Conservation (phyloP, 2,113 vertebrate species). For the Bettongia penicillata region DNA sequence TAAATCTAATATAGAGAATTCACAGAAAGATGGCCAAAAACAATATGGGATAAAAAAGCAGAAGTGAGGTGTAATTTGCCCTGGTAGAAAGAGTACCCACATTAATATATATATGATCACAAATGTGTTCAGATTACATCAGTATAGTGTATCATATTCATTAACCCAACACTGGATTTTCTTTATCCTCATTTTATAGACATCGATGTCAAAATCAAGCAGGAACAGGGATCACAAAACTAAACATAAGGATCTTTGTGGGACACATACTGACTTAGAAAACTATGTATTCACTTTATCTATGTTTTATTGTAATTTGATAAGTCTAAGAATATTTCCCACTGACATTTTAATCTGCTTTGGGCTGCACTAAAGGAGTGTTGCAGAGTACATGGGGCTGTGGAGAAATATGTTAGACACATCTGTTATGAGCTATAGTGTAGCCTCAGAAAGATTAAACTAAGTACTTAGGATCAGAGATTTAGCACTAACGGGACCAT, state of each 20-base stretch:
- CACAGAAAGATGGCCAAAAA: neutral
- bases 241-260: neutral
- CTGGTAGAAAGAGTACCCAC: neutral
- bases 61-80: neutral
- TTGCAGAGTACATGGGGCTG: neutral
- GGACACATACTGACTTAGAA: neutral
- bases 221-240: neutral
- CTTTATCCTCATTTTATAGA: neutral
- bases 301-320: neutral
- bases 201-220: neutral
- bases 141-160: neutral
- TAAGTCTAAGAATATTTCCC: neutral
- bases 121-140: neutral
- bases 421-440: neutral
- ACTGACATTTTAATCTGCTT: neutral
- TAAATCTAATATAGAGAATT: neutral
- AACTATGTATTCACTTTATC: neutral
- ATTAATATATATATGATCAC: neutral
- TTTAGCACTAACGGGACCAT: neutral
- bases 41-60: neutral
- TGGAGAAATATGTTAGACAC: neutral
- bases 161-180: neutral
- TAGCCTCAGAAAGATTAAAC: neutral
- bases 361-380: neutral
- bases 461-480: neutral